Evolutionary conservation across 1,140 invertebrate species (phyloP), one percentile per base, ranked within the genome.

Genomic region (Sminthurides bifidus): DNA sequence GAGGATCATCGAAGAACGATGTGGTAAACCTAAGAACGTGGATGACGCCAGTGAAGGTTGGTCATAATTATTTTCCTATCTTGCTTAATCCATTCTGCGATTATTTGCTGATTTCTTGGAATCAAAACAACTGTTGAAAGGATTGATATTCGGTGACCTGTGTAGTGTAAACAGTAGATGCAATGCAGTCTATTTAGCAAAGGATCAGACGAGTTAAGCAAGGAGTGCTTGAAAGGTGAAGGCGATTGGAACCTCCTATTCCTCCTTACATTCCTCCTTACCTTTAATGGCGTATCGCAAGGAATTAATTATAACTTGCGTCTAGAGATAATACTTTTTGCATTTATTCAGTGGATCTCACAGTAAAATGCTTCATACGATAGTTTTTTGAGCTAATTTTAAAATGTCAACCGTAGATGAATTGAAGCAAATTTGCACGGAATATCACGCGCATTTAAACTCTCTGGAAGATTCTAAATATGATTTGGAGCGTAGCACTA

Each of bases 401-500:
- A 43, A 43, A 10, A 10, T 14, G n/a, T 15, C 24, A 37, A 12
- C 21, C 23, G 45, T 49, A 59, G 53, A 27, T 17, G 54, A 58
- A 33, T 44, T 67, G 59, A 58, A 58, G 57, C 40, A 54, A 29
- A 40, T 65, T 23, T 65, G 63, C 52, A 81, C 79, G 76, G 79
- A 81, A 66, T 87, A 95, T 79, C 82, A 96, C 77, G 80, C 79
- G 70, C 84, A 86, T 77, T 87, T 97, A 75, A 72, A 70, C 69
- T 72, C 77, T 66, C 81, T 98, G 77, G 93, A 98, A 79, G 86
- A 89, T 71, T 79, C 85, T 74, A 96, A 97, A 79, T 98, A 90
- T 79, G 94, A 98, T 82, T 80, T 96, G 80, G 94, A 98, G 79
- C 87, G 89, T 79, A 77, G 89, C 76, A 92, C 97, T 74, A 87